A percentile compares a stretch with the other conserved stretches of the same genome.
Conservation (phyloP, 2,888 invertebrate genomes). For the Cheilosia soror region DNA sequence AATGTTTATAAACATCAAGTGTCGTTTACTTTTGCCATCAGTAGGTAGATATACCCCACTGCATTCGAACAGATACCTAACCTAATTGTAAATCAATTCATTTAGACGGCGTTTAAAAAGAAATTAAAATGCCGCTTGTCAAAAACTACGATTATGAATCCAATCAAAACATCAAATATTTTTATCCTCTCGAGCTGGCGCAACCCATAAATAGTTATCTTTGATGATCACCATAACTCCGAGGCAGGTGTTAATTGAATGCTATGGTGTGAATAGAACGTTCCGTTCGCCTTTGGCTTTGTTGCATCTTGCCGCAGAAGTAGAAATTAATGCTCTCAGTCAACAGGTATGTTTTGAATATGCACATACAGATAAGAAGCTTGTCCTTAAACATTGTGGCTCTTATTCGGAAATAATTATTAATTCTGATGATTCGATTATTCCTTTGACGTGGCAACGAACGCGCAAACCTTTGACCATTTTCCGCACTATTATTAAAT, state of each 20-base stretch:
- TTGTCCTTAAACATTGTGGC: constrained; percentile 70
- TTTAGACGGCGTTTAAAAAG: constrained; percentile 18
- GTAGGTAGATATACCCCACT: neutral
- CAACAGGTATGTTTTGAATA: constrained; percentile 69
- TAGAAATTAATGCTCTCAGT: constrained; percentile 70
- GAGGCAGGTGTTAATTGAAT: constrained; percentile 74
- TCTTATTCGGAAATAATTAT: constrained; percentile 65
- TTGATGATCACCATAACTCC: constrained; percentile 57
- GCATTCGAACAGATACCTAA: neutral
- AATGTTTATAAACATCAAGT: neutral
- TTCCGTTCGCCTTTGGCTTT: constrained; percentile 61
- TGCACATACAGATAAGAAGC: constrained; percentile 27
- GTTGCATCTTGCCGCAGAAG: constrained; percentile 73
- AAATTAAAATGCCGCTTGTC: constrained; percentile 28
- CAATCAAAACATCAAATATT: constrained; percentile 73
- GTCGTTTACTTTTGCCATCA: neutral
- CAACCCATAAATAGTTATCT: constrained; percentile 67
- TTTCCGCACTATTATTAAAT: constrained; percentile 67
- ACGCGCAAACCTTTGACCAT: constrained; percentile 62
- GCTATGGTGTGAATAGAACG: constrained; percentile 66
- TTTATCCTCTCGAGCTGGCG: constrained; percentile 33
- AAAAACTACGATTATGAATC: constrained; percentile 34
- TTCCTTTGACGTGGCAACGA: constrained; percentile 52
- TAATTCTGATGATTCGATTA: constrained; percentile 73
- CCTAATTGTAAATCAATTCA: constrained; percentile 13